Base-by-base conservation (phyloP, 2,888 invertebrate genomes). In the Hirtodrosophila histrioides region DNA sequence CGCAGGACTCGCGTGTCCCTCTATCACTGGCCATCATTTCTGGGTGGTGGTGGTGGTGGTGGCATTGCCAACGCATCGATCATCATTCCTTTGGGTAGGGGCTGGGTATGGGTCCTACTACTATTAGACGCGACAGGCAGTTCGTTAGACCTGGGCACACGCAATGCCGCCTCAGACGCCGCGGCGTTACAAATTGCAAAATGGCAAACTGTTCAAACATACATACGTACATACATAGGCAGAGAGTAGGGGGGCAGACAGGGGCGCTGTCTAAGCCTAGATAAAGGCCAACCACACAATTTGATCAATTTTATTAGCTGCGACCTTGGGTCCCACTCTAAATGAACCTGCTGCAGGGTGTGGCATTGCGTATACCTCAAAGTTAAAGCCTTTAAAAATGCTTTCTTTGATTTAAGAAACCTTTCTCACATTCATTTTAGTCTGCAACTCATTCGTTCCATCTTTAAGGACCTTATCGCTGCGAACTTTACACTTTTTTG, bases 1-100 rank as follows among this genome's bases (percentile, higher is more conserved):
- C 3, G 29, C 10, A 39, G 31, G 36, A 44, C 44, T 51, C 63
- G 81, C 75, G 85, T 72, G 77, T 45, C 44, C 33, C 17, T 29
- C 48, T 87, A 87, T 85, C 82, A 66, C 8, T 36, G 51, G 62
- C 46, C 85, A 87, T 82, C 72, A 84, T 78, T 82, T 69, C 64
- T 67, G 77, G 58, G 58, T 64, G 66, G 58, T 64, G 66, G 54
- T 81, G 69, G 9, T 64, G 58, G 58, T 64, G 66, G 58, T 64
- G 66, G 54, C 85, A 72, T 10, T 64, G 44, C 35, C 64, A 39
- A 45, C 69, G 69, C 80, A 81, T 82, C 72, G 85, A 82, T 82
- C 81, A 82, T 77, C 66, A 48, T 60, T 70, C 43, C 2, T 3
- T 9, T 5, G 40, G 27, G 11, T 9, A 12, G 31, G 31, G 31